Conservation (phyloP, 1,140 invertebrate species). For the Drosophila pallidifrons region DNA sequence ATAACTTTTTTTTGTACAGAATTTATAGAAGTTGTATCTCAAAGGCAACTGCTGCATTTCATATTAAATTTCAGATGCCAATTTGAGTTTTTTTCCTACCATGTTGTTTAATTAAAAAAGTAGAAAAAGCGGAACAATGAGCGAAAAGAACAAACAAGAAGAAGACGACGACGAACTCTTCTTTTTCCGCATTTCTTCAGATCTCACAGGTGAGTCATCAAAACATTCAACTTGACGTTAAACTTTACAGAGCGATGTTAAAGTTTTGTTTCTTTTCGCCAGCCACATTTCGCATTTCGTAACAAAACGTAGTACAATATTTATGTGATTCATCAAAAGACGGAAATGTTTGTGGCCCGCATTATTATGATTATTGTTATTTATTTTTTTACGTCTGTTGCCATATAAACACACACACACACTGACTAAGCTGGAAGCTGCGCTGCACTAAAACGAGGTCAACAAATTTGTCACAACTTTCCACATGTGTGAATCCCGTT, state of each 20-base stretch:
- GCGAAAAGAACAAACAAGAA: neutral
- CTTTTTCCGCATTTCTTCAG: neutral
- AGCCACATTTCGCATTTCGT: neutral
- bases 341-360: constrained; percentile 49
- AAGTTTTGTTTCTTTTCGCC: constrained; percentile 9
- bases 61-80: constrained; percentile 43
- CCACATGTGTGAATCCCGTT: constrained; percentile 14
- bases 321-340: constrained; percentile 45
- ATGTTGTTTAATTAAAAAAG: constrained; percentile 52
- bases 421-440: constrained; percentile 16
- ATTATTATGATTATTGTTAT: constrained; percentile 63
- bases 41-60: constrained; percentile 33
- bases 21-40: constrained; percentile 9
- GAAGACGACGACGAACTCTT: neutral
- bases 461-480: constrained; percentile 29
- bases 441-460: constrained; percentile 15
- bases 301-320: constrained; percentile 2
- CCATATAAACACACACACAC: constrained; percentile 14
- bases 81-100: constrained; percentile 24
- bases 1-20: constrained; percentile 20
- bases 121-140: neutral
- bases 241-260: constrained; percentile 28
- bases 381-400: constrained; percentile 35
- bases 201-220: constrained; percentile 17
- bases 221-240: constrained; percentile 8